These are phyloP conservation scores for Paratilapia polleni DNA, from an alignment of 2,113 vertebrate genomes.

Conservation along the genomic window DNA sequence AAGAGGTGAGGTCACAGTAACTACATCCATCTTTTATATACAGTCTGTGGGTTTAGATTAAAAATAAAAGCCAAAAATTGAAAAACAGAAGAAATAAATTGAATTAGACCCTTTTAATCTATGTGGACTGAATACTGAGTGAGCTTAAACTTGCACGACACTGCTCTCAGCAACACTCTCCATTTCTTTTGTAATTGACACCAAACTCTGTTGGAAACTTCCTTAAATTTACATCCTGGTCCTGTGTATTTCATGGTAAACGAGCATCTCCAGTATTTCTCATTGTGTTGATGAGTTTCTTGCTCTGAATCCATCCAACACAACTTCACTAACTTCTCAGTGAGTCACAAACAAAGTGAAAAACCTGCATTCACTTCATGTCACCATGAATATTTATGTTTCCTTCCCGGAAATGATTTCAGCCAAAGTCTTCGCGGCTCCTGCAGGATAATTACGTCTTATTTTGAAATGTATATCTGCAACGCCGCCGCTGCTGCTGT, in stretches of 20 bases:
- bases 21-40: background rate
- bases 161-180: background rate
- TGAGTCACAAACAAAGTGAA: background rate
- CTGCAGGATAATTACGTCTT: slow-evolving; percentile 60
- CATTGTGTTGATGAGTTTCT: background rate
- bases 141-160: no score
- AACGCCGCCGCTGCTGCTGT: background rate
- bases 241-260: background rate
- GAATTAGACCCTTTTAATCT: background rate
- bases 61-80: background rate
- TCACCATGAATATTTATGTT: slow-evolving; percentile 64
- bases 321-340: slow-evolving; percentile 26
- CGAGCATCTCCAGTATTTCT: background rate
- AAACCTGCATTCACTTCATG: slow-evolving; percentile 12
- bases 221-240: background rate
- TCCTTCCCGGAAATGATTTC: slow-evolving; percentile 38
- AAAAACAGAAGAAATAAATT: background rate
- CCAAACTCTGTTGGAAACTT: background rate
- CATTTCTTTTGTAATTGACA: background rate
- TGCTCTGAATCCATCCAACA: background rate
- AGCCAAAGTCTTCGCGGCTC: slow-evolving; percentile 9
- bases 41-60: background rate
- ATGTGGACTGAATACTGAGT: background rate
- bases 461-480: slow-evolving; percentile 71
- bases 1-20: background rate